Conservation (phyloP, 2,888 invertebrate species). For the Lycaena phlaeas region DNA sequence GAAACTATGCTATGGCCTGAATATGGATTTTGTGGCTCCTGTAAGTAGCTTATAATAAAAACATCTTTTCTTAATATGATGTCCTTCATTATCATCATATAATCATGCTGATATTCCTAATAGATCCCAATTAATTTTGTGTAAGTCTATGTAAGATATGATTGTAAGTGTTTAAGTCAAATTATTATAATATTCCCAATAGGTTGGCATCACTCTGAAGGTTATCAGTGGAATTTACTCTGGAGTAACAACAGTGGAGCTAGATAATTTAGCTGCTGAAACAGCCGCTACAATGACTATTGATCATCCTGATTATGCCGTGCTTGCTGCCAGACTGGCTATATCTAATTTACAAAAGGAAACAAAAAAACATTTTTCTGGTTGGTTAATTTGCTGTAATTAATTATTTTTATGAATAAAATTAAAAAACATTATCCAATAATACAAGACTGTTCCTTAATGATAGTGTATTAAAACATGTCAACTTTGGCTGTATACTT, state of each 20-base stretch:
- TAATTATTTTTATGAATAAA: too few relatives aligned
- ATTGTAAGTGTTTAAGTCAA: too few relatives aligned
- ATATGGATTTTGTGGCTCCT: conserved; percentile 97
- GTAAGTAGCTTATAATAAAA: conserved; percentile 75
- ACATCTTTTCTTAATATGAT: too few relatives aligned
- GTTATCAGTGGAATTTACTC: conserved; percentile 96
- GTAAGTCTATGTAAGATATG: too few relatives aligned
- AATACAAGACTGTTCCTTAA: too few relatives aligned
- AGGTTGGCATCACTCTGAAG: conserved; percentile 89
- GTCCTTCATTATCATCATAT: too few relatives aligned
- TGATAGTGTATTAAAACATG: too few relatives aligned
- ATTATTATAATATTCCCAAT: conserved; percentile 11
- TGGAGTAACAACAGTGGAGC: conserved; percentile 96
- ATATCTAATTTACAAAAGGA: conserved; percentile 99
- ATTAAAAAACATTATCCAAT: too few relatives aligned
- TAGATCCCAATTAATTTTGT: too few relatives aligned
- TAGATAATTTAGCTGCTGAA: conserved; percentile 98
- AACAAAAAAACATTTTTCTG: conserved; percentile 94
- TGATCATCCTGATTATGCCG: conserved; percentile 96
- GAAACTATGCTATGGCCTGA: conserved; percentile 95
- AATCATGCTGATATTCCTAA: too few relatives aligned
- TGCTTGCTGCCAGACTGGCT: conserved; percentile 91
- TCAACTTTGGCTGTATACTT: too few relatives aligned
- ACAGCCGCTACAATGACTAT: conserved; percentile 99
- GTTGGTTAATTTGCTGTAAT: too few relatives aligned